Evolutionary conservation across 2,888 invertebrate species (phyloP).

Genomic region (Osmoderma eremita): DNA sequence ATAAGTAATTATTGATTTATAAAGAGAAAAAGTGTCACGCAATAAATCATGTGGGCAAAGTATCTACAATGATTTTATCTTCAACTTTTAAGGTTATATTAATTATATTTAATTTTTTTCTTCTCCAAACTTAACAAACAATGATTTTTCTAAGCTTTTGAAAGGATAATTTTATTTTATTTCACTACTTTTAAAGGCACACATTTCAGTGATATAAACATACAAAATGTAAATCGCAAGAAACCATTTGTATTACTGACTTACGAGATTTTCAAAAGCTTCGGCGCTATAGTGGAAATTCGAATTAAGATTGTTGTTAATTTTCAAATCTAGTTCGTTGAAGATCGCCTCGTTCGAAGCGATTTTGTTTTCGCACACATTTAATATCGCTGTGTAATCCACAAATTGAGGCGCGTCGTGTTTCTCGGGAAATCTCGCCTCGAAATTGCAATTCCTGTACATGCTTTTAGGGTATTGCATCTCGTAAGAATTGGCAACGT

Average conservation of each 20-base stretch:
- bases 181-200: slow-evolving; percentile 45
- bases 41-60: not conserved
- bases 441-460: slow-evolving; percentile 37
- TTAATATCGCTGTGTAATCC: slow-evolving; percentile 58
- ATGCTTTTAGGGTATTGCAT: slow-evolving; percentile 30
- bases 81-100: not conserved
- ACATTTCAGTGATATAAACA: slow-evolving; percentile 36
- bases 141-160: slow-evolving; percentile 41
- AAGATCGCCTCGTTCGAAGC: slow-evolving; percentile 54
- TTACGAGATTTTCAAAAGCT: slow-evolving; percentile 42
- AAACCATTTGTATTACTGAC: slow-evolving; percentile 40
- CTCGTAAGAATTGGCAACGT: slow-evolving; percentile 21
- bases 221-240: no score
- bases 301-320: slow-evolving; percentile 52
- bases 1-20: not conserved
- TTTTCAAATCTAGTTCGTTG: slow-evolving; percentile 61
- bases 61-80: not conserved
- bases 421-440: slow-evolving; percentile 39
- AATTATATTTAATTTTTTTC: not conserved
- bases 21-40: not conserved
- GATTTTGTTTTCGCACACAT: slow-evolving; percentile 57
- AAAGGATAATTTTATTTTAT: slow-evolving; percentile 40
- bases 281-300: slow-evolving; percentile 47
- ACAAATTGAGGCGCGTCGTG: slow-evolving; percentile 56
- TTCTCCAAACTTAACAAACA: not conserved